phyloP scores from a whole-genome alignment of 1,140 invertebrate species.

The Conopomorpha cramerella region DNA sequence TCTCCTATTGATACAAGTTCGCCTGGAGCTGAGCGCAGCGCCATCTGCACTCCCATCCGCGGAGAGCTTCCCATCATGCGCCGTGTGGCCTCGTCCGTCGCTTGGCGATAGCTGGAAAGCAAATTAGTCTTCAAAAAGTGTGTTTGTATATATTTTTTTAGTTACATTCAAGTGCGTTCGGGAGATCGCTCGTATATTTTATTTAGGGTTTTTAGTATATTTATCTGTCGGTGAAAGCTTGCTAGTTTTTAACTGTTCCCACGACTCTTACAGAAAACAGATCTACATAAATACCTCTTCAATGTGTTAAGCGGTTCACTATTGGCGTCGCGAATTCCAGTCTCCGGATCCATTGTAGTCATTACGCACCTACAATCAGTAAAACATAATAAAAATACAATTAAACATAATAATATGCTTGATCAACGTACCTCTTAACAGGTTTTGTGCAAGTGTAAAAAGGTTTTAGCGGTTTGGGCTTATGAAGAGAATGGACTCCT shows the following conservation, averaged over 20 bases:
- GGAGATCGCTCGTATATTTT: too few species aligned
- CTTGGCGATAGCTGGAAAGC: conserved; percentile 31
- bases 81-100: conserved; percentile 15
- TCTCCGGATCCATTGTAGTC: conserved; percentile 68
- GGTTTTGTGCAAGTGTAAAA: too few species aligned
- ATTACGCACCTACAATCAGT: conserved; percentile 59
- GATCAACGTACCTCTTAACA: too few species aligned
- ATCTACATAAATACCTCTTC: conserved; percentile 20
- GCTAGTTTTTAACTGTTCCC: too few species aligned
- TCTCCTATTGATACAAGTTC: conserved; percentile 26
- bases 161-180: too few species aligned
- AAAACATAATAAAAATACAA: conserved; percentile 3
- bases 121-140: conserved; percentile 2
- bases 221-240: too few species aligned
- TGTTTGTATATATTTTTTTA: not conserved
- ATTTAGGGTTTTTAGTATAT: too few species aligned
- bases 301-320: conserved; percentile 64
- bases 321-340: conserved; percentile 55
- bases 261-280: too few species aligned
- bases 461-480: too few species aligned
- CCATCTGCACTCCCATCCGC: conserved; percentile 41
- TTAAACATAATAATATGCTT: conserved; percentile 1
- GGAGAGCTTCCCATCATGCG: conserved; percentile 23
- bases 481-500: too few species aligned
- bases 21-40: conserved; percentile 29